Evolutionary conservation across 2,888 invertebrate genomes (phyloP), one percentile per base, ranked within the genome.

Genomic region (Ferrisia virgata): DNA sequence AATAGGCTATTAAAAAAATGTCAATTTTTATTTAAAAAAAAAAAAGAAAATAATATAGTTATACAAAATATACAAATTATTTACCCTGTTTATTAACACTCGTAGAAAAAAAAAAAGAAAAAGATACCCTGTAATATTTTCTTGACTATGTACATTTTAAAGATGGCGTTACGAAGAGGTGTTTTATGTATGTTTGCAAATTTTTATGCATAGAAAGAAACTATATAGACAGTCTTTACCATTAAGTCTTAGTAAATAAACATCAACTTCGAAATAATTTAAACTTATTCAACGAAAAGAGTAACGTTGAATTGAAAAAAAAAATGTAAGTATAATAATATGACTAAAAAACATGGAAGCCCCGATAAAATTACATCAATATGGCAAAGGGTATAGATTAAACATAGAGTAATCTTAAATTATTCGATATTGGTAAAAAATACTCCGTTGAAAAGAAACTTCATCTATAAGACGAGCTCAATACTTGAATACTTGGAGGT

Each of bases 401-500:
- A 53, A 53, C 18, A 76, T 64, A 64, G 28, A 64, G 11, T 69
- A 33, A 36, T 36, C 36, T 28, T 36, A 36, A 25, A 76, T 18
- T 76, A 76, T 76, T 76, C 72, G 72, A 36, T 33, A 76, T 36
- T 76, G 72, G 72, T 76, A 69, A 31, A n/a, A 72, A 76, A 76
- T 76, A 76, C 72, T 79, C 4, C 22, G 31, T 28, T 11, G 28
- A 18, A n/a, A n/a, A 28, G 28, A 28, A 28, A 22, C 13, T 53
- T 40, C 22, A 64, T 69, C 79, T 79, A 64, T 79, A 79, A 40
- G 53, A 53, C 13, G 84, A 80, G 22, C 43, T 64, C 22, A 84
- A 40, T 31, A 84, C 79, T n/a, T 53, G 84, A 25, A 84, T 84
- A 33, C 79, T 84, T 8, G 84, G 58, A 8, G 84, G 84, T 33